Percentiles rank a stretch among this genome's conserved stretches.
Evolutionary conservation across 1,140 invertebrate genomes (phyloP).

Genomic region (Philotrypesis tridentata): DNA sequence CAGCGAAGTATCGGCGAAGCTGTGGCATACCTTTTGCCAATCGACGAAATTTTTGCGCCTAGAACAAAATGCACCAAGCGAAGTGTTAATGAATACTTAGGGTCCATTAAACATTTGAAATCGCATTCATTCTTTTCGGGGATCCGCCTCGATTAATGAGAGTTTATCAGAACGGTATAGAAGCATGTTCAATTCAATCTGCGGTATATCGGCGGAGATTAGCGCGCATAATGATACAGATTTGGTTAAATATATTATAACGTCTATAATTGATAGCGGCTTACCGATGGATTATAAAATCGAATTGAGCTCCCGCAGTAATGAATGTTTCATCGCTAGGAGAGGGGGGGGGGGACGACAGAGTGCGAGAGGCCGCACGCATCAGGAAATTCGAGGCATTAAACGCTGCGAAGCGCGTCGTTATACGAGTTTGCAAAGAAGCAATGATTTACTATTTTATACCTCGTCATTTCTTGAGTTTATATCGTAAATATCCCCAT

Average conservation of each 20-base stretch:
- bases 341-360: too few species aligned
- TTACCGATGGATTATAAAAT: not conserved
- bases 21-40: too few species aligned
- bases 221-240: not conserved
- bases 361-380: not conserved
- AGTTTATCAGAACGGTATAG: too few species aligned
- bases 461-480: not conserved
- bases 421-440: not conserved
- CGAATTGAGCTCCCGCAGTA: not conserved
- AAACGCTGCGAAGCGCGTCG: too few species aligned
- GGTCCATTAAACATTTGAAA: not conserved
- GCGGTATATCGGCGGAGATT: not conserved
- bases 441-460: not conserved
- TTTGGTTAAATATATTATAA: not conserved
- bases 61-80: too few species aligned
- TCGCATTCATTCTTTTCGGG: not conserved
- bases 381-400: not conserved
- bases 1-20: too few species aligned
- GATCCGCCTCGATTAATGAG: too few species aligned
- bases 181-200: not conserved
- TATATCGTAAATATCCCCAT: not conserved
- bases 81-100: not conserved
- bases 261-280: not conserved
- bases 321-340: not conserved
- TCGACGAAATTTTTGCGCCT: too few species aligned